Conservation (phyloP, 2,888 invertebrate species). For the Chloromyia formosa region DNA sequence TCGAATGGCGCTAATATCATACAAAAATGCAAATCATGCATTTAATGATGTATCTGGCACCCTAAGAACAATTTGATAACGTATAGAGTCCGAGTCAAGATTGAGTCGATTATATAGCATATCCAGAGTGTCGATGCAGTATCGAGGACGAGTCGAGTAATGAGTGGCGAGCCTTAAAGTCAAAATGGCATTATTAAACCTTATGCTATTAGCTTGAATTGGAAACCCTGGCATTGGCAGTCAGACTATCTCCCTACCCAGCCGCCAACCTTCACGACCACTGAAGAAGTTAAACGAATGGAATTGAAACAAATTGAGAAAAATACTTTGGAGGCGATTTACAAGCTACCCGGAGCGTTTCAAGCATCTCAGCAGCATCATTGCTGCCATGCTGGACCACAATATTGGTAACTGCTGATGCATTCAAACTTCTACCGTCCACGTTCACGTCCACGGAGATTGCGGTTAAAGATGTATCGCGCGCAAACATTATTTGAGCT, state of each 20-base stretch:
- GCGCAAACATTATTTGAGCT: conserved; percentile 36
- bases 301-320: conserved; percentile 43
- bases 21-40: no score
- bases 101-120: no score
- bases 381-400: background rate
- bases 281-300: conserved; percentile 16
- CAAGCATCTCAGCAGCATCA: background rate
- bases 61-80: no score
- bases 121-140: no score
- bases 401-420: background rate
- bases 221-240: background rate
- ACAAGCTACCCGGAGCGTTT: conserved; percentile 40
- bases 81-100: no score
- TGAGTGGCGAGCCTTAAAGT: no score
- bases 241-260: no score
- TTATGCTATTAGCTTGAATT: no score
- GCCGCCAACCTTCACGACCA: conserved; percentile 5
- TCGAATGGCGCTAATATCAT: no score
- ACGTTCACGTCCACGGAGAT: background rate
- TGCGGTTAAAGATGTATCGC: conserved; percentile 27
- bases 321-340: conserved; percentile 43
- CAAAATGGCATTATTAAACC: no score
- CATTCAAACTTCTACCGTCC: background rate
- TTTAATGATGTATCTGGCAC: no score
- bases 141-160: no score